Conservation (phyloP, 2,113 vertebrate species). For the Reinhardtius hippoglossoides region DNA sequence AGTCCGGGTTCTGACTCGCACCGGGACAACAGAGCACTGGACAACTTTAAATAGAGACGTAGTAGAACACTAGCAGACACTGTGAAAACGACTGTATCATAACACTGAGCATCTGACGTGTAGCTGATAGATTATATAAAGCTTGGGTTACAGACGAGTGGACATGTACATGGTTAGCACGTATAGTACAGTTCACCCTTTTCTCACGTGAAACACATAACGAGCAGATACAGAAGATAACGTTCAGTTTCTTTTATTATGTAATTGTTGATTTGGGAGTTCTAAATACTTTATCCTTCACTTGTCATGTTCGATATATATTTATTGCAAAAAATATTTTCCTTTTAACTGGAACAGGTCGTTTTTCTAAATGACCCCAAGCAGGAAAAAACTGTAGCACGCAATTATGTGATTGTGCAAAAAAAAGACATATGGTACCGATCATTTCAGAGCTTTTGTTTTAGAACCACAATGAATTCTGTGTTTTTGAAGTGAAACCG, state of each 20-base stretch:
- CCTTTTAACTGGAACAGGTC: slow-evolving; percentile 1
- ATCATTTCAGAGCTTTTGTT: slow-evolving; percentile 8
- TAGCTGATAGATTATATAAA: neutral
- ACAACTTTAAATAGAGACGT: neutral
- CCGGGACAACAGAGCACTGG: slow-evolving; percentile 1
- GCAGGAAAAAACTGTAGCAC: slow-evolving; percentile 56
- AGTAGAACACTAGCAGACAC: slow-evolving; percentile 8
- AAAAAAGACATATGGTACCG: neutral
- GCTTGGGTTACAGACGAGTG: neutral
- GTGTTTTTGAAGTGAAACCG: slow-evolving; percentile 16
- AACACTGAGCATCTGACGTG: slow-evolving; percentile 14
- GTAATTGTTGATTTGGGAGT: too few relatives aligned
- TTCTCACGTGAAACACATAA: slow-evolving; percentile 3
- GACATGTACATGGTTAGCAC: slow-evolving; percentile 6
- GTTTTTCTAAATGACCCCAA: slow-evolving; percentile 24
- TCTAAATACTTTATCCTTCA: neutral
- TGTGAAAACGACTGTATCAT: slow-evolving; percentile 38
- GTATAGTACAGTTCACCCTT: neutral
- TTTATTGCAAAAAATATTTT: slow-evolving; percentile 62
- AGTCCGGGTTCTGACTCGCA: neutral
- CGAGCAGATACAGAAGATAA: neutral
- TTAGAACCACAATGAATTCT: slow-evolving; percentile 20
- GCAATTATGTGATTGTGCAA: neutral
- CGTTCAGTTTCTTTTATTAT: neutral
- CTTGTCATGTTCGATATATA: slow-evolving; percentile 46